phyloP scores from a whole-genome alignment of 53 echinoderm and acorn worm species.

The Pentamera pediparva region DNA sequence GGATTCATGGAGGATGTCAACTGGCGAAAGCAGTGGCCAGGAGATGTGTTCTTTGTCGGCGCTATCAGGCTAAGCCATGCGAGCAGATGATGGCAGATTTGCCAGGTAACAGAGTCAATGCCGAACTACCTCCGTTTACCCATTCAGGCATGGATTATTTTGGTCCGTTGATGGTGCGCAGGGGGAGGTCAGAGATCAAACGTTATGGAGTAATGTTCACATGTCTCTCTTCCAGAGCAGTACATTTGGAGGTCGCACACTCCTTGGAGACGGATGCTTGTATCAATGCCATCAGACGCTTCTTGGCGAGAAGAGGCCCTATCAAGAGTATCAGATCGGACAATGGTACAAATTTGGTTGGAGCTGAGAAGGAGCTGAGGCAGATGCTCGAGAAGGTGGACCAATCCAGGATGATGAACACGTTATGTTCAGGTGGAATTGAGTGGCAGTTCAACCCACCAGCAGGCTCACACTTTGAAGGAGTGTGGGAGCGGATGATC shows the following conservation, averaged over 20 bases:
- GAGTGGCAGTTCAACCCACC: conserved; percentile 61
- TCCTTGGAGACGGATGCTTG: background rate
- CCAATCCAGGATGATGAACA: conserved; percentile 34
- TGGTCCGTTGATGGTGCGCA: background rate
- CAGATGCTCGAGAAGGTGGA: conserved; percentile 17
- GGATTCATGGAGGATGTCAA: background rate
- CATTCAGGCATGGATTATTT: background rate
- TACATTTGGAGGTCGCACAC: background rate
- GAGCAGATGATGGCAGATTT: background rate
- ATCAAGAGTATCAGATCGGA: conserved; percentile 40
- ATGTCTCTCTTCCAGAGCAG: background rate
- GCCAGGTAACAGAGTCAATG: background rate
- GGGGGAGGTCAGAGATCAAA: conserved; percentile 1
- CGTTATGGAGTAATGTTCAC: background rate
- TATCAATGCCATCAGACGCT: conserved; percentile 39
- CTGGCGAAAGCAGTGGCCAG: background rate
- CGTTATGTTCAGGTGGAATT: conserved; percentile 37
- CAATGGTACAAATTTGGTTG: conserved; percentile 58
- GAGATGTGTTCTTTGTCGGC: background rate
- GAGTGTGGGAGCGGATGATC: conserved; percentile 63
- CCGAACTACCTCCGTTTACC: background rate
- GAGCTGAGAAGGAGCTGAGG: conserved; percentile 25
- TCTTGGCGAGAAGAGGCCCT: conserved; percentile 47
- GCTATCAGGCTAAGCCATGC: background rate
- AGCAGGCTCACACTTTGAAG: conserved; percentile 58